Evolutionary conservation across 2,113 vertebrate species (phyloP).

Genomic region (Brachyistius frenatus): DNA sequence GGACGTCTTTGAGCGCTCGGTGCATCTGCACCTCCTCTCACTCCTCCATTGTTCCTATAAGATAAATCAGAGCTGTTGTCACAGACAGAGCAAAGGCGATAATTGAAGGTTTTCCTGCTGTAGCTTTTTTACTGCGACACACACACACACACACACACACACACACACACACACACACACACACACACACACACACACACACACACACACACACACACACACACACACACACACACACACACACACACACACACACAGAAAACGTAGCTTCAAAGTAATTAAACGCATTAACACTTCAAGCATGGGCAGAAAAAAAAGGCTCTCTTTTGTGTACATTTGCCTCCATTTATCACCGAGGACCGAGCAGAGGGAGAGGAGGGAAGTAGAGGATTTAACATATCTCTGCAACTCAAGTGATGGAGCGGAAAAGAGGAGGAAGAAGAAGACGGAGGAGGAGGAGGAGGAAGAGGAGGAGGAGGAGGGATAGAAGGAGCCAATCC

Average conservation of each 20-base stretch:
- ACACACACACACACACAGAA: constrained; percentile 14
- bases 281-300: constrained; percentile 78
- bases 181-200: constrained; percentile 25
- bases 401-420: constrained; percentile 67
- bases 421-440: constrained; percentile 52
- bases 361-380: constrained; percentile 36
- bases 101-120: constrained; percentile 70
- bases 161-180: constrained; percentile 13
- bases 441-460: not conserved
- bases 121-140: constrained; percentile 44
- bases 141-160: constrained; percentile 23
- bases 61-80: constrained; percentile 75
- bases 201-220: constrained; percentile 37
- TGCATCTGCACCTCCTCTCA: constrained; percentile 63
- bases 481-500: constrained; percentile 35
- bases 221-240: constrained; percentile 20
- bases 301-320: constrained; percentile 51
- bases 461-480: not conserved
- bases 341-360: constrained; percentile 65
- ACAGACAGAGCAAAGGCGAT: constrained; percentile 56
- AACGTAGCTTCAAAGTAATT: constrained; percentile 69
- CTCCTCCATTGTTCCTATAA: constrained; percentile 66
- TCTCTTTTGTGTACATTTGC: constrained; percentile 69
- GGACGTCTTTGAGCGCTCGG: constrained; percentile 50
- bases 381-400: constrained; percentile 69